A percentile compares a stretch with the other conserved stretches of the same genome.
Conservation (phyloP, 2,888 invertebrate genomes). For the Pyralis farinalis region DNA sequence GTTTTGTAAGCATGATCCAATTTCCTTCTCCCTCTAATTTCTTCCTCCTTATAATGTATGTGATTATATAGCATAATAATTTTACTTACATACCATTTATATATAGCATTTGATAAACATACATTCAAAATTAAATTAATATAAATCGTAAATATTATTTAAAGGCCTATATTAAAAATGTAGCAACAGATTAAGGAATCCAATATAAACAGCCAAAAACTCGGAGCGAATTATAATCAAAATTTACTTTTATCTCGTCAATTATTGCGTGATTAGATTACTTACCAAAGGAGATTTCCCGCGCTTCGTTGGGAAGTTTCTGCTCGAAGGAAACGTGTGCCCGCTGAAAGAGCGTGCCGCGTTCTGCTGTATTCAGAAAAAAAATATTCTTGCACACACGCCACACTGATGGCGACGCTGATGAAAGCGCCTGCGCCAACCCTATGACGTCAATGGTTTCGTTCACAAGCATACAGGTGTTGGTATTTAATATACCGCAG, state of each 20-base stretch:
- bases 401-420: constrained; percentile 31
- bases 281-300: constrained; percentile 61
- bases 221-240: background rate
- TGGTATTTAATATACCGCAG: constrained; percentile 41
- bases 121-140: too few species aligned
- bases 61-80: too few species aligned
- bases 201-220: constrained; percentile 1
- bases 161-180: too few species aligned
- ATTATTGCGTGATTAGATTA: constrained; percentile 39
- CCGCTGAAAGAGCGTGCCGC: constrained; percentile 51
- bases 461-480: constrained; percentile 74
- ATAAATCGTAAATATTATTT: too few species aligned
- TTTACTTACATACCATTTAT: too few species aligned
- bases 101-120: too few species aligned
- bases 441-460: constrained; percentile 76
- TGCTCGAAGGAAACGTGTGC: constrained; percentile 37
- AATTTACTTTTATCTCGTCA: constrained; percentile 11
- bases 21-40: too few species aligned
- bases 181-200: background rate
- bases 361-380: constrained; percentile 31
- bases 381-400: constrained; percentile 13
- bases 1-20: too few species aligned
- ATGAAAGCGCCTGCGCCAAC: constrained; percentile 44
- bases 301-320: constrained; percentile 39
- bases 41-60: too few species aligned